A percentile compares a stretch with the other conserved stretches of the same genome.
Evolutionary conservation across 2,113 vertebrate genomes (phyloP).

Genomic region (Calidris pygmaea): DNA sequence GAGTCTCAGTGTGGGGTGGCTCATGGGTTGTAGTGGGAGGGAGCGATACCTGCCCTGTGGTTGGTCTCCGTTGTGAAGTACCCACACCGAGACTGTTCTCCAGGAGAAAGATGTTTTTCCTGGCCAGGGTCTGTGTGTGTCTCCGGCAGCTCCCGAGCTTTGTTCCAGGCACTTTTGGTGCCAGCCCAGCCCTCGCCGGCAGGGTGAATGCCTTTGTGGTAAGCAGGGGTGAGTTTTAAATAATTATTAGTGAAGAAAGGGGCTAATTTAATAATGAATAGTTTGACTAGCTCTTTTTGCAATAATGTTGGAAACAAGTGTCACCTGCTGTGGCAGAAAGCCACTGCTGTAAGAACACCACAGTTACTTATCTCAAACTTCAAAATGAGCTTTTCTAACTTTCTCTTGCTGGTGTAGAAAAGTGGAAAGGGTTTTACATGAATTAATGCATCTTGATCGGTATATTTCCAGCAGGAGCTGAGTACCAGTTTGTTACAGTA

Average conservation of each 20-base stretch:
- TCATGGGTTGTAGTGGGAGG: neutral
- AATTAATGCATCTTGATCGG: neutral
- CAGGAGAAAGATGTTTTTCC: neutral
- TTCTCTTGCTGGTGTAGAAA: neutral
- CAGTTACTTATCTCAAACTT: neutral
- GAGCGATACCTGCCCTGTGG: neutral
- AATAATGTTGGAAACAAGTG: neutral
- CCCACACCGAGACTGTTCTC: neutral
- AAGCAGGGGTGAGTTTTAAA: neutral
- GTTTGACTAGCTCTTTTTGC: neutral
- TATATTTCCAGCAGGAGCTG: neutral
- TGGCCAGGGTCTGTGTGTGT: neutral
- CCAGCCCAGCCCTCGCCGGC: neutral
- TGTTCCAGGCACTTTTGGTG: neutral
- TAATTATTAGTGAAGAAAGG: neutral
- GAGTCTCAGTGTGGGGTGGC: neutral
- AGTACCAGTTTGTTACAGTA: neutral
- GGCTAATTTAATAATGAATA: neutral
- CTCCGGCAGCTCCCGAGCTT: neutral
- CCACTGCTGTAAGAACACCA: rapidly evolving
- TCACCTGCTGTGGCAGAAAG: neutral
- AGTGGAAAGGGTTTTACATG: neutral
- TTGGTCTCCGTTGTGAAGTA: neutral
- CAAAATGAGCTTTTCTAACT: neutral
- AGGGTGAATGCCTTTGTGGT: neutral